Percentiles rank a stretch among this genome's conserved stretches.
Evolutionary conservation across 2,888 invertebrate genomes (phyloP).

Genomic region (Mythimna albipuncta): DNA sequence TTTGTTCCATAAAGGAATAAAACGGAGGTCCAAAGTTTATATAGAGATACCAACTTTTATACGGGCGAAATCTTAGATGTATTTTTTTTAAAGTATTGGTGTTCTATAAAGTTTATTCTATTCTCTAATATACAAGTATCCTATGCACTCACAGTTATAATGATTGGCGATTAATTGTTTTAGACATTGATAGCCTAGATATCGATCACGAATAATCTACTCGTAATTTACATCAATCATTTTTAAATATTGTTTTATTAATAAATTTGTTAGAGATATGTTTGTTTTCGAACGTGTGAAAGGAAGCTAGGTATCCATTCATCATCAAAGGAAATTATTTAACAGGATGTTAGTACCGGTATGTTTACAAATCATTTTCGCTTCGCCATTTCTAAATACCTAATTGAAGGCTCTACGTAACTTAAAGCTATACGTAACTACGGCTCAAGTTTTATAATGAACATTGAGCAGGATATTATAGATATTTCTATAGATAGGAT

Average conservation of each 20-base stretch:
- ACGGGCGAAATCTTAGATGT: too few relatives aligned
- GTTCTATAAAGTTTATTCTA: too few relatives aligned
- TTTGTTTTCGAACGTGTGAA: conserved; percentile 36
- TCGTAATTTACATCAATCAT: conserved; percentile 57
- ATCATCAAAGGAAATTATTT: conserved; percentile 34
- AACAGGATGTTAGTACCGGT: conserved; percentile 33
- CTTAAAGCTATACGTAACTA: too few relatives aligned
- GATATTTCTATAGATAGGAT: neutral
- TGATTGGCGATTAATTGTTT: conserved; percentile 50
- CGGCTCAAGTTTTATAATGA: neutral
- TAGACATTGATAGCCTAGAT: conserved; percentile 51
- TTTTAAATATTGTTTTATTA: conserved; percentile 2
- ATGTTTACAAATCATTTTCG: conserved; percentile 7
- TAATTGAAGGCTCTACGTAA: conserved; percentile 9
- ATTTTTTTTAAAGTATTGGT: too few relatives aligned
- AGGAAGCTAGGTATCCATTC: conserved; percentile 24
- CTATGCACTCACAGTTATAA: conserved; percentile 19
- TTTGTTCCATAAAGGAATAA: too few relatives aligned
- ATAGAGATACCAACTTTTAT: too few relatives aligned
- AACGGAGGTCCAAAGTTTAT: too few relatives aligned
- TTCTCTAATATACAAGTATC: conserved; percentile 39
- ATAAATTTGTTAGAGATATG: conserved; percentile 6
- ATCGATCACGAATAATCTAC: conserved; percentile 42
- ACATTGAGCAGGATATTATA: neutral
- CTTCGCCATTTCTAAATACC: conserved; percentile 3